Base-by-base conservation (phyloP, 2,113 vertebrate species). In the Panthera tigris region DNA sequence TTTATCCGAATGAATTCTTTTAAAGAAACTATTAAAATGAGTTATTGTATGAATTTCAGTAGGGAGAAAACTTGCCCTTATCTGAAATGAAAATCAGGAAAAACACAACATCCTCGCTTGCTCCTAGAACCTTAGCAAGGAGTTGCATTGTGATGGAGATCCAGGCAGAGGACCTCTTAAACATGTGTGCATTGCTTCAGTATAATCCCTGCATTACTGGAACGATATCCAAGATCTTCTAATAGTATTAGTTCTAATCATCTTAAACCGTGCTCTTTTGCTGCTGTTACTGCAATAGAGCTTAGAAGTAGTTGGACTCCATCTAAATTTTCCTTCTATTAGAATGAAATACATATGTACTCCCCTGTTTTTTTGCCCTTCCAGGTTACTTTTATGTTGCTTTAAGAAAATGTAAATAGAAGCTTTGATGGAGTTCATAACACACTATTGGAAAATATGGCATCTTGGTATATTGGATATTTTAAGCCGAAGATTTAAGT, bases 1-100 rank as follows among this genome's bases (percentile, higher is more conserved):
- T 95, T 86, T 94, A 79, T 48, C 76, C 68, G 45, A 94, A 86
- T 41, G 15, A 78, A 45, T 92, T 83, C 7, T 95, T 82, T 55
- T 1, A 0, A 31, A 87, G 39, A 79, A 92, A 84, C 23, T 65
- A 61, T 93, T 74, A 65, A 78, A 68, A 4, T 74, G 7, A 48
- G 29, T 78, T 71, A 61, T 29, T 29, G 6, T 78, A 27, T 13
- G 33, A 57, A 85, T 81, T 78, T 88, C 57, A 88, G 36, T 29
- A 57, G 19, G 4, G 8, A 29, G 12, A 18, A 65, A 91, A 63
- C 2, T 1, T n/a, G 9, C 6, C 19, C 2, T 86, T 36, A 18
- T 31, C 48, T 55, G 21, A 7, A 85, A 68, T 41, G 50, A 2
- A 31, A 79, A 52, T 79, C 23, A 50, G 48, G 6, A 85, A 41